phyloP scores from a whole-genome alignment of 92 coral and sea anemone genomes.

The Zoanthus gigantus region DNA sequence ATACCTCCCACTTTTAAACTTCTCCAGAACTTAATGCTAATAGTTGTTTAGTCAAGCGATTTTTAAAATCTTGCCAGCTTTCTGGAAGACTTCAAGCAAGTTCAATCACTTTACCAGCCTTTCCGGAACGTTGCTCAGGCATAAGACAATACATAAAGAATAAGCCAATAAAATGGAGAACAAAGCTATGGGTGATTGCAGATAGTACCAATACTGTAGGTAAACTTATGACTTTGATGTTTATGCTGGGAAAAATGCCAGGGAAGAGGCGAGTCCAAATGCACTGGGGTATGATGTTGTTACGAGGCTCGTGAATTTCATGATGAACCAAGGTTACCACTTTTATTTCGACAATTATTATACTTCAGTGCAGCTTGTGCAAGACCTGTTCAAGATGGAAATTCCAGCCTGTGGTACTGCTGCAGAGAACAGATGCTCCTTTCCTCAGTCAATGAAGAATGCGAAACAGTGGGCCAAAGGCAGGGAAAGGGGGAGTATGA shows the following conservation, averaged over 20 bases:
- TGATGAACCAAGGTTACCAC: conserved; percentile 73
- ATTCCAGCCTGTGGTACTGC: conserved; percentile 64
- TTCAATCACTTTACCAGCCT: conserved; percentile 71
- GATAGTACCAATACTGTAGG: conserved; percentile 10
- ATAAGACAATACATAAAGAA: conserved; percentile 9
- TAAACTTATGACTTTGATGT: conserved; percentile 34
- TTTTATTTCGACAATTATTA: conserved; percentile 69
- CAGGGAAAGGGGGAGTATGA: conserved; percentile 57
- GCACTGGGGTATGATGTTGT: conserved; percentile 81
- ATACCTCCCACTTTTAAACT: too few relatives aligned
- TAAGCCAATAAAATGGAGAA: conserved; percentile 1
- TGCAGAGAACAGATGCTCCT: conserved; percentile 42
- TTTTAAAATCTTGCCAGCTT: conserved; percentile 28
- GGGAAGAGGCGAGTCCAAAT: conserved; percentile 35
- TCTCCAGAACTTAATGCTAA: too few relatives aligned
- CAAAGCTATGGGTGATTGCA: conserved; percentile 40
- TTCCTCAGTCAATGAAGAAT: conserved; percentile 59
- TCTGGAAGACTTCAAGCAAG: conserved; percentile 56
- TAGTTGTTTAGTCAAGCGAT: too few relatives aligned
- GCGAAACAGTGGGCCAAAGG: conserved; percentile 76
- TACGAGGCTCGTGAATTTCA: conserved; percentile 56
- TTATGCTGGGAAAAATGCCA: conserved; percentile 6
- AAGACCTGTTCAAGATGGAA: conserved; percentile 50
- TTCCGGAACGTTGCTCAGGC: conserved; percentile 62
- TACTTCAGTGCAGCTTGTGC: conserved; percentile 61